phyloP scores from a whole-genome alignment of 2,888 invertebrate species.

The Cylloceria caligata region DNA sequence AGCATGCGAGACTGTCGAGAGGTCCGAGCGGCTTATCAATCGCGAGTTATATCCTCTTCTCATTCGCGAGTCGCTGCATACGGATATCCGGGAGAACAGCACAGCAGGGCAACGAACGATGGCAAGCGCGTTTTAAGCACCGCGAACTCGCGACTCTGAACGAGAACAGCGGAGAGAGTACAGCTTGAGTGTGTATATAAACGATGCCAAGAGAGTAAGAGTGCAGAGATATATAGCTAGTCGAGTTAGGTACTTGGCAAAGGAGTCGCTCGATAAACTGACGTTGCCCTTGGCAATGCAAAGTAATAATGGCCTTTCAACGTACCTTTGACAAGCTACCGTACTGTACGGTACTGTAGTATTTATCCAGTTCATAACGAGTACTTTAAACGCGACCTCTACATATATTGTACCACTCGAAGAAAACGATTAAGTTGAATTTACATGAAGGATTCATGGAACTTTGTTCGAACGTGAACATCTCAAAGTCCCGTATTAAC shows the following conservation, averaged over 20 bases:
- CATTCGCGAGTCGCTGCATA: slow-evolving; percentile 53
- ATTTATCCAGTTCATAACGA: slow-evolving; percentile 48
- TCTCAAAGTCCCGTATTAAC: slow-evolving; percentile 5
- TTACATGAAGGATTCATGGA: slow-evolving; percentile 48
- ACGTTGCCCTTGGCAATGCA: slow-evolving; percentile 79
- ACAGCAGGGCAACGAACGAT: slow-evolving; percentile 51
- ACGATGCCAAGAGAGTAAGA: slow-evolving; percentile 30
- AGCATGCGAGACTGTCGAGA: slow-evolving; percentile 22
- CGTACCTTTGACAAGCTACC: slow-evolving; percentile 74
- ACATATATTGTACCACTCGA: not conserved
- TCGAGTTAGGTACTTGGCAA: slow-evolving; percentile 70
- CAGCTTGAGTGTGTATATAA: slow-evolving; percentile 41
- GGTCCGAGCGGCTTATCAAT: slow-evolving; percentile 55
- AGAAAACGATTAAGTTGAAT: slow-evolving; percentile 55
- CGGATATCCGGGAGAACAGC: slow-evolving; percentile 57
- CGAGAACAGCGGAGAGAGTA: slow-evolving; percentile 33
- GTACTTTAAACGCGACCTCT: slow-evolving; percentile 11
- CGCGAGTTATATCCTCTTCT: slow-evolving; percentile 47
- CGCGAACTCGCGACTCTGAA: slow-evolving; percentile 50
- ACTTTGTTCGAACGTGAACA: slow-evolving; percentile 2
- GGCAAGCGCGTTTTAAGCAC: slow-evolving; percentile 51
- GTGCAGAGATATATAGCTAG: slow-evolving; percentile 29
- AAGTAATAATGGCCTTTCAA: slow-evolving; percentile 76
- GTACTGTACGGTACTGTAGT: slow-evolving; percentile 60
- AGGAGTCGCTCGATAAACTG: slow-evolving; percentile 76